Percentiles rank a stretch among this genome's conserved stretches.
phyloP scores from a whole-genome alignment of 2,888 invertebrate species.

The Disparrhopalites patrizii region DNA sequence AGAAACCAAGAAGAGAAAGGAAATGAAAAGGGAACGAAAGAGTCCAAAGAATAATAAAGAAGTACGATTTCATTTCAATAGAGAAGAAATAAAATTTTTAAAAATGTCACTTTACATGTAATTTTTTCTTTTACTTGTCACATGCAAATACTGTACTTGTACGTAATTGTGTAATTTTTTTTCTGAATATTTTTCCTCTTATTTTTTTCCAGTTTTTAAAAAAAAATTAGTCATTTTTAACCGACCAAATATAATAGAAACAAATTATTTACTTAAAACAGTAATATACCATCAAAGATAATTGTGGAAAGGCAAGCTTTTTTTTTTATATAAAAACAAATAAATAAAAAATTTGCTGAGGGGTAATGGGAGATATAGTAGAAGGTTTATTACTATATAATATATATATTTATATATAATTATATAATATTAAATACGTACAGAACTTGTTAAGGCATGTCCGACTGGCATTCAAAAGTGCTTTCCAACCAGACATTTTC shows the following conservation, averaged over 20 bases:
- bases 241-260: too few relatives aligned
- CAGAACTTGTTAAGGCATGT: constrained; percentile 25
- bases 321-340: too few relatives aligned
- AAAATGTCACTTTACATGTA: too few relatives aligned
- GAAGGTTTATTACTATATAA: not conserved
- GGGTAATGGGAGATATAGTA: not conserved
- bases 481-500: constrained; percentile 20
- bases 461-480: constrained; percentile 29
- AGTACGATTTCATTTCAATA: too few relatives aligned
- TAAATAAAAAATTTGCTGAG: not conserved
- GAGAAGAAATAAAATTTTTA: too few relatives aligned
- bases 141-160: not conserved
- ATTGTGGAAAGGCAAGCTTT: constrained; percentile 17
- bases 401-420: constrained; percentile 22
- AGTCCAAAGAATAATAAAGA: too few relatives aligned
- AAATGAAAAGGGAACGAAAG: not conserved
- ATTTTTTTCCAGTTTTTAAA: too few relatives aligned
- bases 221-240: not conserved
- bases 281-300: not conserved
- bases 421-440: constrained; percentile 17
- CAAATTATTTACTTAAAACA: not conserved
- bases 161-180: not conserved
- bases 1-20: not conserved
- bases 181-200: too few relatives aligned
- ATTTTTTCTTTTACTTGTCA: too few relatives aligned